These are phyloP conservation scores for Heliconius hortense DNA, from an alignment of 2,888 invertebrate species.

Conservation along the genomic window DNA sequence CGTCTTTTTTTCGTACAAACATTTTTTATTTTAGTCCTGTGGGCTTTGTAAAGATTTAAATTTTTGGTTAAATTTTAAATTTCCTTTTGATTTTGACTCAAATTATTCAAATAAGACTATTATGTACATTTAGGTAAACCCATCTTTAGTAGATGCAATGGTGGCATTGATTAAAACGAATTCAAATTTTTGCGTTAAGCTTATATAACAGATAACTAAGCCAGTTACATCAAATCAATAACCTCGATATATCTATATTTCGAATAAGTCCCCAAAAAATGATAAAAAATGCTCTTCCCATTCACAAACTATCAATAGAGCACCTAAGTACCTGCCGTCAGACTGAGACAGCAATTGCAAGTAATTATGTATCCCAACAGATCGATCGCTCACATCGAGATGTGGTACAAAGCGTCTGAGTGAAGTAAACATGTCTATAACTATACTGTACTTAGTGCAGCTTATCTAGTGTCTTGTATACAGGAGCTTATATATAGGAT, in stretches of 20 bases:
- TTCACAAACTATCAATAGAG: background rate
- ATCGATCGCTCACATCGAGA: conserved; percentile 9
- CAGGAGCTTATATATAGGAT: background rate
- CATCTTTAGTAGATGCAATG: no score
- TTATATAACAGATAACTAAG: no score
- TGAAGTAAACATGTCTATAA: background rate
- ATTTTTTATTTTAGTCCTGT: background rate
- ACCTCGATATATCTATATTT: no score
- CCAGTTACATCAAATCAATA: no score
- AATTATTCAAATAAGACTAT: background rate
- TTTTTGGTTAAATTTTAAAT: background rate
- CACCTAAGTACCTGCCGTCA: background rate
- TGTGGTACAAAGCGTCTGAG: conserved; percentile 2
- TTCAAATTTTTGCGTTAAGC: no score
- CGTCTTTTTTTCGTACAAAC: background rate
- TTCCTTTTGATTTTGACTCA: background rate
- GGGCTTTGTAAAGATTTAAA: background rate
- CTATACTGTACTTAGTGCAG: background rate
- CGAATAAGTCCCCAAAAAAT: background rate
- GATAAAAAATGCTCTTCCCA: background rate
- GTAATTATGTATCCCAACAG: conserved; percentile 12
- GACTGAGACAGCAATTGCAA: conserved; percentile 4
- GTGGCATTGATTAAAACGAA: no score
- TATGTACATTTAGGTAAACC: no score
- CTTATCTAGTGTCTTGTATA: background rate